Evolutionary conservation across 2,797 vertebrate genomes (phyloP), one percentile per base, ranked within the genome.

Genomic region (Anniella stebbinsi): DNA sequence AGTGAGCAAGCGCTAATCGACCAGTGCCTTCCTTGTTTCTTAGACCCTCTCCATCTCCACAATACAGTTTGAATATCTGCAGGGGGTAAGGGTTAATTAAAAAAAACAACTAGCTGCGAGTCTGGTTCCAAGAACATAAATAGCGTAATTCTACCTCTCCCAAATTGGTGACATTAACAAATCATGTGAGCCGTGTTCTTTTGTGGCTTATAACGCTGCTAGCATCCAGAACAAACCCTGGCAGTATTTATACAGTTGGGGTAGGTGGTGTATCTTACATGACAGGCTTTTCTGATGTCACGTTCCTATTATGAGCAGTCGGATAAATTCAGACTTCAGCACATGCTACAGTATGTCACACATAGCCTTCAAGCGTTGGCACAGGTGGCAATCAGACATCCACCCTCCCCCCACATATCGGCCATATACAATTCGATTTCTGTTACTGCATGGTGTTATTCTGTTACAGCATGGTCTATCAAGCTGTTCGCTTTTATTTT

Each of bases 91-190:
- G 69, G 88, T 84, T 77, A 89, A 73, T 82, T 57, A 3, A 45
- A 45, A 45, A 18, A 88, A 70, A 76, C 28, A 63, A 23, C 9
- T 60, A 75, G 57, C 80, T 30, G 72, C 7, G n/a, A 67, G n/a
- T 85, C 81, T 21, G 57, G 76, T 75, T 88, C 51, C 67, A 67
- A n/a, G 25, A 25, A 86, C 93, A 92, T 28, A 94, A 91, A 90
- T 0, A 66, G 48, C 30, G 1, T 63, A 84, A 95, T 13, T 76
- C 80, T 77, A 30, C 84, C 18, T 18, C 0, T 7, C 0, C 0
- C 54, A 63, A 69, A 51, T 85, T 0, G 0, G 80, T 72, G 70
- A 80, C 91, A 92, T 85, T 90, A 38, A 90, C 60, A 51, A 92
- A 83, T 10, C 78, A 82, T 48, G 72, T 41, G 93, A 93, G 88